These are phyloP conservation scores for Sinocyclocheilus maitianheensis DNA, from an alignment of 2,113 vertebrate genomes.

Conservation along the genomic window DNA sequence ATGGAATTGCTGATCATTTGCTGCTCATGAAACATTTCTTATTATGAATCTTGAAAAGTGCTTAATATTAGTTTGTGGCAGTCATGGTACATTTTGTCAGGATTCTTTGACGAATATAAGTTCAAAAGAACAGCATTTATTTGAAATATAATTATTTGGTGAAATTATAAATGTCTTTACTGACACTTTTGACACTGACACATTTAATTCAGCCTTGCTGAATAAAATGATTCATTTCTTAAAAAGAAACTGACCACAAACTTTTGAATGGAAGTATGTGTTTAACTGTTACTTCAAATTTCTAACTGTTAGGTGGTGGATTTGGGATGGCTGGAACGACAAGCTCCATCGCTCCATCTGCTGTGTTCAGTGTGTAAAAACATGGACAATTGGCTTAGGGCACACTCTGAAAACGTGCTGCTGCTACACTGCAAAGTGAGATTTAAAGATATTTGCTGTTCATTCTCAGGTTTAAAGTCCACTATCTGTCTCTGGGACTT, in stretches of 20 bases:
- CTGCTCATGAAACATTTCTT: neutral
- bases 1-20: neutral
- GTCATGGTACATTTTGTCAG: neutral
- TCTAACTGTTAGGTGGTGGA: conserved; percentile 78
- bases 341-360: conserved; percentile 85
- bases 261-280: neutral
- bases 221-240: neutral
- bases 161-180: too few relatives aligned
- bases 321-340: conserved; percentile 85
- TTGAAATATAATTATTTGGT: neutral
- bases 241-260: neutral
- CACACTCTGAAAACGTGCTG: conserved; percentile 81
- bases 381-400: conserved; percentile 88
- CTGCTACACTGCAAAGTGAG: conserved; percentile 90
- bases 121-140: neutral
- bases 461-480: neutral
- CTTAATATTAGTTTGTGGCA: neutral
- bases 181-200: too few relatives aligned
- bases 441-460: neutral
- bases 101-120: neutral
- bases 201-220: neutral
- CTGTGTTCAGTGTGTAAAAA: conserved; percentile 85
- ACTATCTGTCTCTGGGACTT: neutral
- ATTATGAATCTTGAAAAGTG: neutral
- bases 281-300: neutral